A percentile compares a stretch with the other conserved stretches of the same genome.
These are phyloP conservation scores for Chaetophractus vellerosus DNA, from an alignment of 2,797 vertebrate genomes.

Conservation along the genomic window DNA sequence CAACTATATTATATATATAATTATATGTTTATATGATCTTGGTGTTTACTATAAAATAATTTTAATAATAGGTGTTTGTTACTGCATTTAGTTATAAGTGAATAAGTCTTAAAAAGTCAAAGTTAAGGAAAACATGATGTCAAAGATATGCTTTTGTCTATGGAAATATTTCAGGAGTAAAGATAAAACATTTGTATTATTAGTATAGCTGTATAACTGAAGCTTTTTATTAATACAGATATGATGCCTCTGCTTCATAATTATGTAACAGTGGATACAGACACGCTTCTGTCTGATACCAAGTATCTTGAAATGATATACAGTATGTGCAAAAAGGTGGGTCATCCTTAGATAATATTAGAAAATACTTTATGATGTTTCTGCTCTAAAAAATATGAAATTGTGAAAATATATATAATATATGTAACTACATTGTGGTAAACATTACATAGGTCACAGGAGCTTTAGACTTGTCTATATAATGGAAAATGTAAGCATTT, in stretches of 20 bases:
- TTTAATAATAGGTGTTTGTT: slow-evolving; percentile 1
- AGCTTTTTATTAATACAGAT: slow-evolving; percentile 90
- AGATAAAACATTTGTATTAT: slow-evolving; percentile 56
- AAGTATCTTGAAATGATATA: slow-evolving; percentile 99
- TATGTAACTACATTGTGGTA: background rate
- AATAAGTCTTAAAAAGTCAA: background rate
- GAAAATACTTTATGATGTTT: slow-evolving; percentile 1
- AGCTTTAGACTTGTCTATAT: background rate
- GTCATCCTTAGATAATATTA: slow-evolving; percentile 62
- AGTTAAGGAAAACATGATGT: background rate
- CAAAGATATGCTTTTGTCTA: background rate
- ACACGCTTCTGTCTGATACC: slow-evolving; percentile 98
- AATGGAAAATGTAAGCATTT: background rate
- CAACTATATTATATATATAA: too few relatives aligned
- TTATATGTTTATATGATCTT: background rate
- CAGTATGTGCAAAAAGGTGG: slow-evolving; percentile 99
- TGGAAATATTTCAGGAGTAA: slow-evolving; percentile 30
- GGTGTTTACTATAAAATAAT: slow-evolving; percentile 36
- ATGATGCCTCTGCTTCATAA: slow-evolving; percentile 99
- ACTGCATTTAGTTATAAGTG: slow-evolving; percentile 49
- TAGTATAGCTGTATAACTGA: slow-evolving; percentile 57
- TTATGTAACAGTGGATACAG: slow-evolving; percentile 98
- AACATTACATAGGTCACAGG: background rate
- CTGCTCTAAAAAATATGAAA: slow-evolving; percentile 27
- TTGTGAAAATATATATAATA: background rate